Evolutionary conservation across 2,797 vertebrate species (phyloP).

Genomic region (Pterois miles): DNA sequence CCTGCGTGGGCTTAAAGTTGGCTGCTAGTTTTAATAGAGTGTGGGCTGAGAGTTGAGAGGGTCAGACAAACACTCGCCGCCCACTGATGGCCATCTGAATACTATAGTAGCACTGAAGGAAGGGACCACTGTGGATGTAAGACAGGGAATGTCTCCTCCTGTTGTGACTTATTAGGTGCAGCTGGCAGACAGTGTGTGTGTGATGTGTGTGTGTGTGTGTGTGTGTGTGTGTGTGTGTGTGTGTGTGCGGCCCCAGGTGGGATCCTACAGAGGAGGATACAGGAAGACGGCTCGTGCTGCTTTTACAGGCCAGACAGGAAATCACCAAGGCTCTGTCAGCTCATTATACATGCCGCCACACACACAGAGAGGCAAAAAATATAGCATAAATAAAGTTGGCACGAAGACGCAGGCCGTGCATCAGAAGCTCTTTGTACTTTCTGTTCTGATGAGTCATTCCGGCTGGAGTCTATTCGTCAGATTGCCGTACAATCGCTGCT

Average conservation of each 20-base stretch:
- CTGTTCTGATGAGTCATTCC: constrained; percentile 53
- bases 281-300: constrained; percentile 63
- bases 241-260: constrained; percentile 54
- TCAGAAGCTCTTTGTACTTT: constrained; percentile 55
- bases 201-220: constrained; percentile 13
- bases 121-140: not conserved
- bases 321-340: constrained; percentile 61
- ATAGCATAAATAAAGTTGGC: constrained; percentile 28
- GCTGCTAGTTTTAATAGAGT: constrained; percentile 12
- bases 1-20: constrained; percentile 23
- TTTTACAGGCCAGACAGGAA: constrained; percentile 75
- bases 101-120: not conserved
- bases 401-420: constrained; percentile 25
- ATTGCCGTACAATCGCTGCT: constrained; percentile 35
- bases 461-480: constrained; percentile 49
- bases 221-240: no score
- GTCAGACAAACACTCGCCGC: constrained; percentile 50
- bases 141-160: constrained; percentile 11
- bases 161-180: constrained; percentile 46
- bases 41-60: constrained; percentile 42
- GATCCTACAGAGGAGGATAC: constrained; percentile 54
- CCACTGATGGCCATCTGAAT: constrained; percentile 30
- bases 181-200: constrained; percentile 45
- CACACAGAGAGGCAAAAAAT: constrained; percentile 18
- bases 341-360: constrained; percentile 36